Conservation (phyloP, 2,888 invertebrate genomes). For the Andrena fulva region DNA sequence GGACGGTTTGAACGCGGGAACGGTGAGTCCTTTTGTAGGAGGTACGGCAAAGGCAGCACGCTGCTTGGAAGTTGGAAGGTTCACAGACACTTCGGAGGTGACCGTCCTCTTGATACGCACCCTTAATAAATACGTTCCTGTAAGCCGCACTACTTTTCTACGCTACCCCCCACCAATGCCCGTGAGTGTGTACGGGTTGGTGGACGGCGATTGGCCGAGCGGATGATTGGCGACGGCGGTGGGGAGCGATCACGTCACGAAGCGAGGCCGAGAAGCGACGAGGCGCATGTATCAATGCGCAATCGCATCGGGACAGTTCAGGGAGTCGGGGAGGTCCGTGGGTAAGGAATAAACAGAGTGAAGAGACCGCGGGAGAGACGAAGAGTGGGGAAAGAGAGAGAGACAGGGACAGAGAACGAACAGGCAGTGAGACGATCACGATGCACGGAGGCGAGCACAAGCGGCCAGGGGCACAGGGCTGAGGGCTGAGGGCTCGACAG, state of each 20-base stretch:
- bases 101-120: conserved; percentile 55
- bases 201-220: conserved; percentile 66
- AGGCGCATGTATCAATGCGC: conserved; percentile 81
- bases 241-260: conserved; percentile 74
- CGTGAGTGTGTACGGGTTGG: conserved; percentile 70
- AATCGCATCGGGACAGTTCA: conserved; percentile 82
- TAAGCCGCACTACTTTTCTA: conserved; percentile 72
- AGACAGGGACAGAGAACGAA: conserved; percentile 72
- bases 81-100: conserved; percentile 52
- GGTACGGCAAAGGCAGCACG: conserved; percentile 30
- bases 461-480: conserved; percentile 83
- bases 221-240: conserved; percentile 51
- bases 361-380: conserved; percentile 72
- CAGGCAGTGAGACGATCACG: conserved; percentile 78
- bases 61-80: conserved; percentile 32
- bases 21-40: conserved; percentile 41
- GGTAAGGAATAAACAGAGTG: conserved; percentile 81
- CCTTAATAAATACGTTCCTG: conserved; percentile 69
- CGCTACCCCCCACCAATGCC: conserved; percentile 57
- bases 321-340: conserved; percentile 78
- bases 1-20: conserved; percentile 52
- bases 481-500: conserved; percentile 82
- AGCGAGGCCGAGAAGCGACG: conserved; percentile 75
- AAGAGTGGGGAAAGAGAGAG: conserved; percentile 70
- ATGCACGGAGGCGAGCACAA: conserved; percentile 82